A percentile compares a stretch with the other conserved stretches of the same genome.
Evolutionary conservation across 2,888 invertebrate genomes (phyloP).

Genomic region (Scrobipalpa atriplicella): DNA sequence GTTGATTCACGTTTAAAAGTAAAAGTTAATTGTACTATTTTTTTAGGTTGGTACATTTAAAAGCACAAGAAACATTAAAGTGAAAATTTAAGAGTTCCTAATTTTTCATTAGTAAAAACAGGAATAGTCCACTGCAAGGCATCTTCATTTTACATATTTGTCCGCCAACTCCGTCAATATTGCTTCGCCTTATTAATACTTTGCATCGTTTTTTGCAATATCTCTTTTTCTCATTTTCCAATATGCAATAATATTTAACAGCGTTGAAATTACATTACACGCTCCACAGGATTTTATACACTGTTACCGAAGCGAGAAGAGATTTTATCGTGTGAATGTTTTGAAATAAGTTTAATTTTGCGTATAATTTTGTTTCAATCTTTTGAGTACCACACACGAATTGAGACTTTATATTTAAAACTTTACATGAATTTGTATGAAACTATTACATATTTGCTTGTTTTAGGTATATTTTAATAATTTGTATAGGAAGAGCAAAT

Average conservation of each 20-base stretch:
- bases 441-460: neutral
- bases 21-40: too few relatives aligned
- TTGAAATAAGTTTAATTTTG: constrained; percentile 1
- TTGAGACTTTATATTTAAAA: neutral
- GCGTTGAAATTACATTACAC: constrained; percentile 15
- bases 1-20: too few relatives aligned
- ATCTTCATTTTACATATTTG: constrained; percentile 29
- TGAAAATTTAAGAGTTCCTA: neutral
- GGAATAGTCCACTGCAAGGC: constrained; percentile 18
- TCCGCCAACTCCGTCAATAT: neutral
- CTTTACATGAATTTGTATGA: neutral
- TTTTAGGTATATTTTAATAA: too few relatives aligned
- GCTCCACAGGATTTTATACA: neutral
- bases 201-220: neutral
- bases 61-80: too few relatives aligned
- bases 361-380: constrained; percentile 20
- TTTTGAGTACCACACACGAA: neutral
- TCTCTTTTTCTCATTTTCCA: constrained; percentile 7
- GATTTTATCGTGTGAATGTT: constrained; percentile 2
- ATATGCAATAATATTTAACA: constrained; percentile 18
- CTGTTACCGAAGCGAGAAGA: neutral
- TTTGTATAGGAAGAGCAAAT: too few relatives aligned
- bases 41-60: too few relatives aligned
- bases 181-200: constrained; percentile 8
- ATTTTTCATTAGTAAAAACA: neutral